A percentile compares a stretch with the other conserved stretches of the same genome.
phyloP scores from a whole-genome alignment of 2,113 vertebrate species.

The Nicator chloris region DNA sequence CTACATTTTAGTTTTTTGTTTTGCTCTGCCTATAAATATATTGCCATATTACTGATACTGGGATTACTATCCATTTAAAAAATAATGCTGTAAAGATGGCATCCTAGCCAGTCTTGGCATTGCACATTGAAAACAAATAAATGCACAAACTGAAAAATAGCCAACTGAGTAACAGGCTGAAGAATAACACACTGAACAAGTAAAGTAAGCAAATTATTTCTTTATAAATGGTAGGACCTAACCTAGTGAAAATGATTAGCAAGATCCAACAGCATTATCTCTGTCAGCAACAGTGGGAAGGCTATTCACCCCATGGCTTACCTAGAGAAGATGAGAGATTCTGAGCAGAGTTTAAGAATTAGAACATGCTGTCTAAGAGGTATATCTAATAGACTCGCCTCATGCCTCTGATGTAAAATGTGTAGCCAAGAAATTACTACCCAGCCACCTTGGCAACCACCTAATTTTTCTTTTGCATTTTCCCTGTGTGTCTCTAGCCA shows the following conservation, averaged over 20 bases:
- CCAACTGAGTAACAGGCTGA: conserved; percentile 24
- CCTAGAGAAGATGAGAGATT: not conserved
- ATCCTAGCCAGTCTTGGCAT: conserved; percentile 25
- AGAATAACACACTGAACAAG: not conserved
- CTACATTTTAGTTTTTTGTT: not conserved
- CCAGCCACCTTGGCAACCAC: not conserved
- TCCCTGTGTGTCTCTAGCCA: not conserved
- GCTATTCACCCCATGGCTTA: not conserved
- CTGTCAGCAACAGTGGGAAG: not conserved
- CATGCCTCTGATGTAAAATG: not conserved
- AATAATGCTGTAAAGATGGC: conserved; percentile 42
- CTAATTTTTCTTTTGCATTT: not conserved
- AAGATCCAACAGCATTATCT: not conserved
- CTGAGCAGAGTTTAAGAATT: not conserved
- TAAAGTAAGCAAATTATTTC: conserved; percentile 17
- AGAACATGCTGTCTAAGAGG: not conserved
- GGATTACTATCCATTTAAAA: conserved; percentile 45
- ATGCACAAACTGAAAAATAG: conserved; percentile 50
- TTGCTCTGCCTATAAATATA: conserved; percentile 27
- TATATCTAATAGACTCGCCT: not conserved
- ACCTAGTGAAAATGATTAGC: not conserved
- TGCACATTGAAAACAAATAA: conserved; percentile 29
- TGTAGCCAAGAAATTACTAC: not conserved
- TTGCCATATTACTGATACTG: not conserved
- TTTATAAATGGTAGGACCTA: not conserved